Base-by-base conservation (phyloP, 2,888 invertebrate genomes). In the Drosophila testacea region DNA sequence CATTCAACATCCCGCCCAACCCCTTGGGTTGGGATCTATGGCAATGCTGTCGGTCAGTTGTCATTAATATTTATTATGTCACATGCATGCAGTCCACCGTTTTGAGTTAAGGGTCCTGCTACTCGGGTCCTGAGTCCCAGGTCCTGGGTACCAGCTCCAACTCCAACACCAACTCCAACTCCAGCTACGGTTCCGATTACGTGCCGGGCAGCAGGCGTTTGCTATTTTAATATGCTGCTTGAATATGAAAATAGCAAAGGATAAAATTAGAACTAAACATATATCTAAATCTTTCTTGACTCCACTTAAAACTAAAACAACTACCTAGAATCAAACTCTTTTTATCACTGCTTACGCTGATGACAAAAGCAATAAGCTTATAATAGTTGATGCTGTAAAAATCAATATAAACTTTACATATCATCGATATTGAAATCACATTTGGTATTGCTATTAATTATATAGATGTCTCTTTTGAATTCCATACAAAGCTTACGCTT, bases 1-100 rank as follows among this genome's bases (percentile, higher is more conserved):
- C 50, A 50, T 30, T 30, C 54, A 30, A 57, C 51, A 30, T 34
- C 36, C 42, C 57, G 62, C 64, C 71, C 82, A 79, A 79, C 80
- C 80, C 80, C 68, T 69, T 65, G 77, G 73, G 75, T 73, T 47
- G 67, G 67, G 65, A 75, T 75, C 78, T 77, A 75, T 78, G 78
- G 72, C 73, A 69, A 65, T 77, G 79, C 79, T 87, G 86, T 78
- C 73, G 86, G 88, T 87, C 85, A 88, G 84, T 82, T 79, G 89
- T 83, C 90, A 90, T 90, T 90, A 90, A 90, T 90, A 90, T 90
- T 90, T 90, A 90, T 90, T 90, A 90, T 85, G 88, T 85, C 86
- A 85, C 80, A 85, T 80, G 78, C 85, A 85, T 82, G 69, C 77
- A 60, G 69, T 76, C 66, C 61, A 62, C 38, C 61, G 46, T 61